Percentiles rank a stretch among this genome's conserved stretches.
These are phyloP conservation scores for Spodoptera exigua DNA, from an alignment of 2,888 invertebrate species.

Conservation along the genomic window DNA sequence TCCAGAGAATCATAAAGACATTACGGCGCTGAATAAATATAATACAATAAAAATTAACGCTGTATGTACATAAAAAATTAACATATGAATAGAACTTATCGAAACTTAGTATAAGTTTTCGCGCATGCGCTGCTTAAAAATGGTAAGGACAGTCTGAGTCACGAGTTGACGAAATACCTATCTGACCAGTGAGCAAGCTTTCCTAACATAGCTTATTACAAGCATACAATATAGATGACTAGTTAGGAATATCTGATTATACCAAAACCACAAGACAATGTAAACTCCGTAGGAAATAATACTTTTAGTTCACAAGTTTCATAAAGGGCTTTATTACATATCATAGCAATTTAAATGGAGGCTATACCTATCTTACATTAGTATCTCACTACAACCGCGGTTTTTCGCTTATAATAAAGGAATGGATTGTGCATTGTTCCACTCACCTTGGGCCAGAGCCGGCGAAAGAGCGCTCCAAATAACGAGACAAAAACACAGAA, in stretches of 20 bases:
- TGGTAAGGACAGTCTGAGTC: conserved; percentile 49
- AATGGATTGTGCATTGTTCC: conserved; percentile 73
- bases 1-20: no score
- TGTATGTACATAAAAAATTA: not conserved
- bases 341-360: conserved; percentile 47
- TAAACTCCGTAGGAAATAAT: not conserved
- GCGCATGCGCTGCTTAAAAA: conserved; percentile 44
- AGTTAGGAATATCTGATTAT: conserved; percentile 13
- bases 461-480: conserved; percentile 84
- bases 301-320: conserved; percentile 22
- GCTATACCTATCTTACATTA: conserved; percentile 59
- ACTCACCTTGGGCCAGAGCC: conserved; percentile 85
- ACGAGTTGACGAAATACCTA: conserved; percentile 50
- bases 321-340: conserved; percentile 43
- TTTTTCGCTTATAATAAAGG: conserved; percentile 60
- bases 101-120: conserved; percentile 10
- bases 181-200: conserved; percentile 37
- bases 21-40: no score
- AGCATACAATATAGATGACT: conserved; percentile 13
- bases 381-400: conserved; percentile 46
- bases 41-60: no score
- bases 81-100: conserved; percentile 11
- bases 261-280: conserved; percentile 9
- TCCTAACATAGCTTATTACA: conserved; percentile 7
- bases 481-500: conserved; percentile 79